These are phyloP conservation scores for Heteropelma amictum DNA, from an alignment of 2,888 invertebrate genomes.

Conservation along the genomic window DNA sequence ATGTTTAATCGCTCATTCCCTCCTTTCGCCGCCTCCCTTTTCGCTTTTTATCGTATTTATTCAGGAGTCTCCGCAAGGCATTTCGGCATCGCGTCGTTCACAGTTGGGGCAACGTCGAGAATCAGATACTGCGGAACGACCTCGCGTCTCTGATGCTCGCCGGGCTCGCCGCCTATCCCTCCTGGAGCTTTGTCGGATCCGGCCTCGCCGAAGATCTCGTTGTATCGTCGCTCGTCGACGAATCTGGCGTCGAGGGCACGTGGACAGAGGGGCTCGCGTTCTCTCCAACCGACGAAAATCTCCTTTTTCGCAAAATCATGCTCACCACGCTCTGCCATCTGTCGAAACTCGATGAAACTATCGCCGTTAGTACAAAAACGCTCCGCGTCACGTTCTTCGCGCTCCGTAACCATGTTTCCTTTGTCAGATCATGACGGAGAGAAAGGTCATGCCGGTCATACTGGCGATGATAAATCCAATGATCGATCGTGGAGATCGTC, in stretches of 20 bases:
- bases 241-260: slow-evolving; percentile 62
- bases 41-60: no score
- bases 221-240: slow-evolving; percentile 64
- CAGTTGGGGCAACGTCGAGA: slow-evolving; percentile 56
- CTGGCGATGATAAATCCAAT: slow-evolving; percentile 63
- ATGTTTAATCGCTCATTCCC: neutral
- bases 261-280: slow-evolving; percentile 61
- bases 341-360: slow-evolving; percentile 58
- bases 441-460: slow-evolving; percentile 58
- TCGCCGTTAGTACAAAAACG: slow-evolving; percentile 59
- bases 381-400: neutral
- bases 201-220: slow-evolving; percentile 70
- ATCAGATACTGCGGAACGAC: slow-evolving; percentile 69
- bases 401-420: neutral
- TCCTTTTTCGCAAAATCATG: slow-evolving; percentile 71
- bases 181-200: slow-evolving; percentile 65
- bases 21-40: no score
- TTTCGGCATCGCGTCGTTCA: slow-evolving; percentile 63
- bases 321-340: slow-evolving; percentile 67
- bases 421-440: slow-evolving; percentile 63
- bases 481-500: slow-evolving; percentile 37
- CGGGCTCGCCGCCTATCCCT: slow-evolving; percentile 60
- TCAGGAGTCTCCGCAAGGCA: slow-evolving; percentile 65
- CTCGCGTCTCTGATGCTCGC: slow-evolving; percentile 67
- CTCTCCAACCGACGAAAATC: neutral